These are phyloP conservation scores for Morpho helenor DNA, from an alignment of 2,888 invertebrate species.

Conservation along the genomic window DNA sequence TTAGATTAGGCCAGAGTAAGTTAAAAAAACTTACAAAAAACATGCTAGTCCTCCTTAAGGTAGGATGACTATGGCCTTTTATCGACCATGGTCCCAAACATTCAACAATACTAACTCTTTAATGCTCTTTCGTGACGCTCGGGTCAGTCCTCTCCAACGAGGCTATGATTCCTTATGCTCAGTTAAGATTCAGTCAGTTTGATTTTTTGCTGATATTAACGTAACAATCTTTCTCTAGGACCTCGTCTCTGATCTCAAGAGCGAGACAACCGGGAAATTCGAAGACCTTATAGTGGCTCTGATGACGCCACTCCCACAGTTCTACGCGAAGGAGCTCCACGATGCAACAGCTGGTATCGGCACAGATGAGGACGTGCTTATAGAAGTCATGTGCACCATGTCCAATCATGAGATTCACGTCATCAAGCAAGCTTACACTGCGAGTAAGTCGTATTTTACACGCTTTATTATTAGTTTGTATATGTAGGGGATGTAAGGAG, in stretches of 20 bases:
- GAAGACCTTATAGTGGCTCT: constrained; percentile 90
- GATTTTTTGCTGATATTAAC: too few species aligned
- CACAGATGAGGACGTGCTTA: constrained; percentile 90
- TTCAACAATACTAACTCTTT: too few species aligned
- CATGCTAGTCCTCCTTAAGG: too few species aligned
- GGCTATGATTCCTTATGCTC: too few species aligned
- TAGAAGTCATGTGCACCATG: constrained; percentile 93
- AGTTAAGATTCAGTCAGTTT: too few species aligned
- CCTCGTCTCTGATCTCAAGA: constrained; percentile 89
- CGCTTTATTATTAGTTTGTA: neutral
- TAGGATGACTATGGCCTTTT: too few species aligned
- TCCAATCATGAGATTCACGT: constrained; percentile 91
- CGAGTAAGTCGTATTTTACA: constrained; percentile 77
- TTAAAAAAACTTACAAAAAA: too few species aligned
- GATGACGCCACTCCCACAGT: constrained; percentile 91
- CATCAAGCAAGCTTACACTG: constrained; percentile 87
- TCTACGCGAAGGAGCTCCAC: constrained; percentile 90
- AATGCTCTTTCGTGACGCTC: too few species aligned
- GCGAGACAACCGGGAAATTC: constrained; percentile 93
- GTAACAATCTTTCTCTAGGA: constrained; percentile 64
- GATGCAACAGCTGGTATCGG: constrained; percentile 91
- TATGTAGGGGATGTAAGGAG: too few species aligned
- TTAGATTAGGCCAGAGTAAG: too few species aligned
- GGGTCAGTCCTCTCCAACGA: too few species aligned
- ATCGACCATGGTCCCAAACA: too few species aligned